Conservation (phyloP, 2,888 invertebrate species). For the Drosophila paranaensis region DNA sequence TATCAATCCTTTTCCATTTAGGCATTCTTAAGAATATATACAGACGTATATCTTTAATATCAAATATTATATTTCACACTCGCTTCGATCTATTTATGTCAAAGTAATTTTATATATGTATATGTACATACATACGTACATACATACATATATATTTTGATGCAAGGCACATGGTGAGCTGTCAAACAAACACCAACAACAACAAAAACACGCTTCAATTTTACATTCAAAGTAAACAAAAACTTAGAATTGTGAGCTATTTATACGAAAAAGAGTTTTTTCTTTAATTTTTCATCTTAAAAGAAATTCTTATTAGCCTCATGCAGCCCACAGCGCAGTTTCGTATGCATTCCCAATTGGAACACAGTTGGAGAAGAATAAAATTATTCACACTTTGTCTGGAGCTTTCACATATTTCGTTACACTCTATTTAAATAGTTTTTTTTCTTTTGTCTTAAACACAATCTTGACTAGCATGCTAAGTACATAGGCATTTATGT, state of each 20-base stretch:
- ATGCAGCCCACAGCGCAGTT: background rate
- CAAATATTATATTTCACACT: background rate
- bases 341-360: constrained; percentile 8
- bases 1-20: background rate
- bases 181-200: constrained; percentile 5
- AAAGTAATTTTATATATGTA: constrained; percentile 18
- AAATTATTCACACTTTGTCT: constrained; percentile 49
- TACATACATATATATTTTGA: constrained; percentile 34
- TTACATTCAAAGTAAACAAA: constrained; percentile 24
- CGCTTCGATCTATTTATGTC: constrained; percentile 37
- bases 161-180: constrained; percentile 24
- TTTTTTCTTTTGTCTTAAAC: constrained; percentile 11
- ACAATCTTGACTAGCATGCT: constrained; percentile 18
- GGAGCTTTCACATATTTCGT: constrained; percentile 54
- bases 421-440: constrained; percentile 20
- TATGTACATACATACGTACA: too few species aligned
- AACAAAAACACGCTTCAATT: constrained; percentile 2
- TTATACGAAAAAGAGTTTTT: constrained; percentile 3
- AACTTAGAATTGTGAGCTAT: constrained; percentile 9
- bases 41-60: background rate
- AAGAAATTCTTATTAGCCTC: background rate
- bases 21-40: too few species aligned
- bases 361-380: background rate
- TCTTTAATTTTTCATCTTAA: background rate
- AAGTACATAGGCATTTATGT: constrained; percentile 21